Base-by-base conservation (phyloP, 2,888 invertebrate genomes). In the Tanypteryx hageni region DNA sequence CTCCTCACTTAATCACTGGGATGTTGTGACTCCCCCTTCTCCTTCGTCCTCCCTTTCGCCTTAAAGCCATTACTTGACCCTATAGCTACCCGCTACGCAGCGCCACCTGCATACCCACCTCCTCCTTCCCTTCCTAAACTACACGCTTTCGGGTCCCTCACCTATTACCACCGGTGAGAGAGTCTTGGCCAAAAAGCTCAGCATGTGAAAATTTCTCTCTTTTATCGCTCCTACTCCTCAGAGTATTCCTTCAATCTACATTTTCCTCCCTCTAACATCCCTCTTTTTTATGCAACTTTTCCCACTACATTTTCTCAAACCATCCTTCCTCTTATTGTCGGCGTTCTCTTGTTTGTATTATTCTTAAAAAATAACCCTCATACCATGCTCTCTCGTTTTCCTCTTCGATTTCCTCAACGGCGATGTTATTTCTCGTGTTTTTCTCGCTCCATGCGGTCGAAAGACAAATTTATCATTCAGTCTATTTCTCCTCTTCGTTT, bases 1-100 rank as follows among this genome's bases (percentile, higher is more conserved):
- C 64, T 44, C 64, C 89, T 89, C 89, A 68, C 64, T 89, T 89
- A 64, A 89, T 89, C 89, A 64, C 89, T 2, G 64, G 16, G 27
- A 18, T 16, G 22, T 9, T 13, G 27, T 58, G 27, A 11, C 59
- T 22, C 57, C n/a, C 56, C 58, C 85, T 86, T 59, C 86, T n/a
- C 18, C 11, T 27, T 18, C 86, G 22, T 31, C 27, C 59, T 86
- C 59, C 27, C 86, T 86, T 14, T 27, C 44, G 13, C 44, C 89
- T 83, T 83, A 57, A 56, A 57, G 57, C 18, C 83, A 44, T 44
- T 61, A 89, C 89, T 56, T 89, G 64, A 76, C 76, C 76, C 76
- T 76, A n/a, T 76, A 11, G 76, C 76, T 76, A 76, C 76, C 76
- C 22, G 11, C 68, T 68, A 68, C 68, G 68, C 76, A 76, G 27